A percentile compares a stretch with the other conserved stretches of the same genome.
phyloP scores from a whole-genome alignment of 1,140 invertebrate genomes.

The Limonius californicus region DNA sequence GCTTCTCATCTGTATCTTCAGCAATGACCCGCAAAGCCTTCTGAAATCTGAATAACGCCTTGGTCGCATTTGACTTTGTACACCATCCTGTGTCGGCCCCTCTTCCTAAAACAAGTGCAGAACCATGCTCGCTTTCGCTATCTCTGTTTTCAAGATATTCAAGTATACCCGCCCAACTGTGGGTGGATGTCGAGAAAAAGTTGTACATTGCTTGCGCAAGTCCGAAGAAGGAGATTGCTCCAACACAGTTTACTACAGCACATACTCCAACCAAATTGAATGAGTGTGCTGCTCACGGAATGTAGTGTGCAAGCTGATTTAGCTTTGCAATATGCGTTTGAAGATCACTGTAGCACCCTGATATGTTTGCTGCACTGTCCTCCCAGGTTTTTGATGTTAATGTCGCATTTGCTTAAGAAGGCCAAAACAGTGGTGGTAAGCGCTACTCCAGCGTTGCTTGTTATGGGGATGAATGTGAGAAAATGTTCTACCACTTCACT shows the following conservation, averaged over 20 bases:
- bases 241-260: too few relatives aligned
- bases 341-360: constrained; percentile 42
- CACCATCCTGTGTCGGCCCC: not conserved
- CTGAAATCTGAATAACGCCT: not conserved
- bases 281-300: constrained; percentile 19
- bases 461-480: constrained; percentile 31
- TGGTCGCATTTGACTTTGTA: not conserved
- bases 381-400: constrained; percentile 25
- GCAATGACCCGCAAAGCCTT: not conserved
- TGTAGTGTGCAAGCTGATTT: constrained; percentile 4
- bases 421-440: constrained; percentile 20
- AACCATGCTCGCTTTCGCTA: not conserved
- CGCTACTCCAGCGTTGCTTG: constrained; percentile 29
- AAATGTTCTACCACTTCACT: constrained; percentile 32
- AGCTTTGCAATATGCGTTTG: constrained; percentile 36
- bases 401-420: constrained; percentile 23
- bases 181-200: too few relatives aligned
- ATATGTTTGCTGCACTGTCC: constrained; percentile 43
- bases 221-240: too few relatives aligned
- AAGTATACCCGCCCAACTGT: not conserved
- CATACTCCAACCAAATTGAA: constrained; percentile 16
- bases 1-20: not conserved
- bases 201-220: not conserved
- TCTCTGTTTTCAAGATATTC: constrained; percentile 6
- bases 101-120: not conserved